A percentile compares a stretch with the other conserved stretches of the same genome.
Evolutionary conservation across 92 coral and sea anemone species (phyloP).

Genomic region (Porites cylindrica): DNA sequence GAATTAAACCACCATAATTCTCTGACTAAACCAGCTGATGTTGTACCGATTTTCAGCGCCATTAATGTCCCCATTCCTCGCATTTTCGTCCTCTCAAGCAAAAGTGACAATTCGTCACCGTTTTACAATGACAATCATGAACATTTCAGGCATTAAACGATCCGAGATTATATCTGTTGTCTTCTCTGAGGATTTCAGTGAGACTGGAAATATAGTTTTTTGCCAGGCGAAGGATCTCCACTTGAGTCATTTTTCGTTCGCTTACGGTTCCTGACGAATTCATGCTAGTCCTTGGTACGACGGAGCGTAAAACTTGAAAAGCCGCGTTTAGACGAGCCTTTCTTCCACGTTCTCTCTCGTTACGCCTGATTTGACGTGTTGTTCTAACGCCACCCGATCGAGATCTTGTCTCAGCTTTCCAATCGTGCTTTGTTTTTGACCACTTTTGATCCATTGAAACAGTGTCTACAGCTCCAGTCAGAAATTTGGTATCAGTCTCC

Average conservation of each 20-base stretch:
- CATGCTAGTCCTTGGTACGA: constrained; percentile 82
- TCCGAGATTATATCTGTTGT: constrained; percentile 62
- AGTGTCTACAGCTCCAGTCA: not conserved
- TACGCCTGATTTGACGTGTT: constrained; percentile 90
- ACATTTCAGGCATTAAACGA: constrained; percentile 55
- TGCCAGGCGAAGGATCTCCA: constrained; percentile 95
- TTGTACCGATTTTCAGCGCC: not conserved
- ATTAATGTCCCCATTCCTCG: not conserved
- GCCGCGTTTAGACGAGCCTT: constrained; percentile 97
- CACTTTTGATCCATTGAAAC: constrained; percentile 25
- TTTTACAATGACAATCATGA: not conserved
- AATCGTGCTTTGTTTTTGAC: constrained; percentile 24
- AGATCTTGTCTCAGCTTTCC: constrained; percentile 26
- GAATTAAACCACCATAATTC: not conserved
- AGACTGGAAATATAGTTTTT: constrained; percentile 93
- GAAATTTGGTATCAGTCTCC: not conserved
- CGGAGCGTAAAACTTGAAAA: constrained; percentile 93
- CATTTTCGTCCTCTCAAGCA: not conserved
- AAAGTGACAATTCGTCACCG: not conserved
- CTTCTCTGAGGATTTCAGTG: constrained; percentile 83
- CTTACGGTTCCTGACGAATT: constrained; percentile 66
- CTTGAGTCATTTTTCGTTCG: constrained; percentile 96
- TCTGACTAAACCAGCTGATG: not conserved
- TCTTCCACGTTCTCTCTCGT: constrained; percentile 96
- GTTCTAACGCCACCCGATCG: constrained; percentile 59